Evolutionary conservation across 2,113 vertebrate species (phyloP).

Genomic region (Potamarius usumacintae): DNA sequence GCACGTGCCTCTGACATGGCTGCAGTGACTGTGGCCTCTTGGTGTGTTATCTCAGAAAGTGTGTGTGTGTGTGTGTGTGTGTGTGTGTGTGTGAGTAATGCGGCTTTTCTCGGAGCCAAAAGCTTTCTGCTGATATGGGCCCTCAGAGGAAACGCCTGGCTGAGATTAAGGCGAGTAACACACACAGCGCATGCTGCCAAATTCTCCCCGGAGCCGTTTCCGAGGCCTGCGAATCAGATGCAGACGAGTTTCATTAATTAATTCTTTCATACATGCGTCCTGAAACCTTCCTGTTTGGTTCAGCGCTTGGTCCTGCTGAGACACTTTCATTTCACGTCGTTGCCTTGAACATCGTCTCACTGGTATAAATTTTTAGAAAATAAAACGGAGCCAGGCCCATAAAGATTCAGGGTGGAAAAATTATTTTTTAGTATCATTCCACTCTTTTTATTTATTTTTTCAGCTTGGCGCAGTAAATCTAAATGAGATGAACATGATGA

Average conservation of each 20-base stretch:
- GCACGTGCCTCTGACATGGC: constrained; percentile 59
- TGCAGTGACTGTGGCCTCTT: not conserved
- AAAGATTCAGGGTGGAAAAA: not conserved
- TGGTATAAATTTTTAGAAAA: not conserved
- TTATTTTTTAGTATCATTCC: not conserved
- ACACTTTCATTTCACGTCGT: not conserved
- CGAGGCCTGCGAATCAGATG: constrained; percentile 23
- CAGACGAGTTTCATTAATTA: constrained; percentile 10
- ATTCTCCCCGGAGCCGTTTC: constrained; percentile 29
- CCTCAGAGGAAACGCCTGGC: constrained; percentile 57
- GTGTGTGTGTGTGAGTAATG: constrained; percentile 63
- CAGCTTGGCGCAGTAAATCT: not conserved
- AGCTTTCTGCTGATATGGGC: constrained; percentile 66
- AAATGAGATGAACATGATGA: not conserved
- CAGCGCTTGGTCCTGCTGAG: not conserved
- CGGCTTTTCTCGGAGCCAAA: constrained; percentile 67
- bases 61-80: constrained; percentile 34
- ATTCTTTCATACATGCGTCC: not conserved
- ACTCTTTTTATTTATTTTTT: not conserved
- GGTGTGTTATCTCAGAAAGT: constrained; percentile 17
- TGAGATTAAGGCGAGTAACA: constrained; percentile 61
- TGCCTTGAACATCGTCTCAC: not conserved
- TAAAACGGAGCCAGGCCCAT: not conserved
- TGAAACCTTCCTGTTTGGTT: not conserved
- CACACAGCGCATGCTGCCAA: constrained; percentile 38